These are phyloP conservation scores for Nanorana parkeri DNA, from an alignment of 2,113 vertebrate genomes.

Conservation along the genomic window DNA sequence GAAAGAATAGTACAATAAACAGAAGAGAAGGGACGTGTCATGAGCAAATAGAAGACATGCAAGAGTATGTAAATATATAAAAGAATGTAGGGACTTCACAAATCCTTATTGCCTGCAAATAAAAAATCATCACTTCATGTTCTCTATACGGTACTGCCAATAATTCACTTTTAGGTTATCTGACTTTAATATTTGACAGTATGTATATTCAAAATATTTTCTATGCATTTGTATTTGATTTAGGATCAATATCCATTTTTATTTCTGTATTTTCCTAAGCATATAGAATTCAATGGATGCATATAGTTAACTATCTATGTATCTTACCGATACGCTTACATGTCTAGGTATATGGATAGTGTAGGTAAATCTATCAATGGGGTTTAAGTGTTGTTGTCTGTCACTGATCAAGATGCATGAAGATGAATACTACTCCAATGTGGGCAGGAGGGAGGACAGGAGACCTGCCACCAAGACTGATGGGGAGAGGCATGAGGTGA, in stretches of 20 bases:
- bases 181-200: too few relatives aligned
- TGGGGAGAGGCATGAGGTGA: conserved; percentile 37
- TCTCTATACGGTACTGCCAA: background rate
- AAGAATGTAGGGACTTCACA: background rate
- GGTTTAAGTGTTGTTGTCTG: conserved; percentile 29
- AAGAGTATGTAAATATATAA: background rate
- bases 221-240: too few relatives aligned
- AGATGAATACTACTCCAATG: conserved; percentile 5
- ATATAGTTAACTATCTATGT: too few relatives aligned
- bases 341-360: background rate
- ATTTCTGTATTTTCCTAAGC: too few relatives aligned
- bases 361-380: conserved; percentile 36
- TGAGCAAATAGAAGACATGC: background rate
- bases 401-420: conserved; percentile 33
- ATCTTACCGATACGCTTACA: background rate
- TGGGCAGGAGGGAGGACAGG: conserved; percentile 4
- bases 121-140: background rate
- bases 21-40: background rate
- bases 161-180: background rate
- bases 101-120: background rate
- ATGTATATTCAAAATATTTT: too few relatives aligned
- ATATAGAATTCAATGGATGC: too few relatives aligned
- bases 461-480: conserved; percentile 42
- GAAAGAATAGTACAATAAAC: background rate
- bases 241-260: too few relatives aligned